These are phyloP conservation scores for Schizothorax lantsangensis DNA, from an alignment of 2,797 vertebrate genomes.

Conservation along the genomic window DNA sequence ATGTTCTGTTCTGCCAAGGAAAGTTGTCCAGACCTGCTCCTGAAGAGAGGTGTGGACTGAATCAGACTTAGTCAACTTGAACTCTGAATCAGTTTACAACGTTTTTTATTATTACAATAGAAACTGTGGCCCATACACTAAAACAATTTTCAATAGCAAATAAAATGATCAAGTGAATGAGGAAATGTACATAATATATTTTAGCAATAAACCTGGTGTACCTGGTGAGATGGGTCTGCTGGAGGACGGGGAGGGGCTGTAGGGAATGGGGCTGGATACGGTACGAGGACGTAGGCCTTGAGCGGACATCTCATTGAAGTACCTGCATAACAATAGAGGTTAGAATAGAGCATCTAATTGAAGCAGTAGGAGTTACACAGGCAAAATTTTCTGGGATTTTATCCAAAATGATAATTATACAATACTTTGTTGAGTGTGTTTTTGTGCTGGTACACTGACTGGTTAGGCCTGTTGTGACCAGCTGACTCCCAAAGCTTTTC, in stretches of 20 bases:
- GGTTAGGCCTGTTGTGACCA: neutral
- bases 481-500: neutral
- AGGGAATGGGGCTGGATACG: conserved; percentile 98
- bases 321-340: conserved; percentile 75
- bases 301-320: conserved; percentile 99
- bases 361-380: neutral
- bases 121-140: neutral
- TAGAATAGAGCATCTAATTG: neutral
- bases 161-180: neutral
- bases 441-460: neutral
- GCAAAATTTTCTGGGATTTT: neutral
- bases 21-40: neutral
- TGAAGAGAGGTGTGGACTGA: neutral
- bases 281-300: conserved; percentile 97
- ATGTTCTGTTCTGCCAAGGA: neutral
- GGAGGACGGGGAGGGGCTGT: conserved; percentile 97
- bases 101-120: neutral
- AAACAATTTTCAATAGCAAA: too few species aligned
- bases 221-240: conserved; percentile 87
- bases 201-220: neutral
- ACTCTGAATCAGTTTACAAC: neutral
- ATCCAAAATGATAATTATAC: neutral
- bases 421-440: neutral
- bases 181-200: neutral
- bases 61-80: neutral